Percentiles rank a stretch among this genome's conserved stretches.
phyloP scores from a whole-genome alignment of 1,140 invertebrate genomes.

The Melipona quadrifasciata region DNA sequence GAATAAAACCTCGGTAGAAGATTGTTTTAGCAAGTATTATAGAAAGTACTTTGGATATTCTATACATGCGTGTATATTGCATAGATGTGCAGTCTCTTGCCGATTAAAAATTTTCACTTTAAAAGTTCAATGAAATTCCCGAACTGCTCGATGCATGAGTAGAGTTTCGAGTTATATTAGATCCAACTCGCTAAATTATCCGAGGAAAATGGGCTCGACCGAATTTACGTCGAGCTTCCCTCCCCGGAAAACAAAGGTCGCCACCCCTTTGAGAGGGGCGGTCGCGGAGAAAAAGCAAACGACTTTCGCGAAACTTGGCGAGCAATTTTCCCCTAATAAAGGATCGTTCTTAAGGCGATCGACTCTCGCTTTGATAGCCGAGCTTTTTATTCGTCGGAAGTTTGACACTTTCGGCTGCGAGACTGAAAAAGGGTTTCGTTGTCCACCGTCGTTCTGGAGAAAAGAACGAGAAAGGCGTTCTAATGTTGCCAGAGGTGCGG shows the following conservation, averaged over 20 bases:
- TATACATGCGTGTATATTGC: too few relatives aligned
- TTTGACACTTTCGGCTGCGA: conserved; percentile 36
- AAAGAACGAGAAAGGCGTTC: neutral
- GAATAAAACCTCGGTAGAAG: too few relatives aligned
- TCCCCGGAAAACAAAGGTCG: neutral
- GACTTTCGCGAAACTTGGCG: conserved; percentile 30
- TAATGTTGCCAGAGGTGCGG: conserved; percentile 33
- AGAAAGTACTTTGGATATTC: too few relatives aligned
- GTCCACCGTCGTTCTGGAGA: conserved; percentile 10
- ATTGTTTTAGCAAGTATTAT: too few relatives aligned
- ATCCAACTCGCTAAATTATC: conserved; percentile 23
- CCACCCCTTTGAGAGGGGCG: neutral
- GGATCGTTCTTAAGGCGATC: conserved; percentile 40
- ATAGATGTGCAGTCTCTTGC: too few relatives aligned
- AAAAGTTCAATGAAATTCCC: too few relatives aligned
- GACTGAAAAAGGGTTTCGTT: conserved; percentile 46
- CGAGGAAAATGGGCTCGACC: neutral
- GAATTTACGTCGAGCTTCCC: neutral
- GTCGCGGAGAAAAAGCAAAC: neutral
- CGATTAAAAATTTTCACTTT: too few relatives aligned
- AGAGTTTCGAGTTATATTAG: too few relatives aligned
- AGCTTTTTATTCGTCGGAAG: conserved; percentile 46
- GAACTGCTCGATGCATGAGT: too few relatives aligned
- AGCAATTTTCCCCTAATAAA: conserved; percentile 43
- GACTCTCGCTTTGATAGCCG: conserved; percentile 32